phyloP scores from a whole-genome alignment of 2,888 invertebrate genomes.

The Troglohyphantes excavatus region DNA sequence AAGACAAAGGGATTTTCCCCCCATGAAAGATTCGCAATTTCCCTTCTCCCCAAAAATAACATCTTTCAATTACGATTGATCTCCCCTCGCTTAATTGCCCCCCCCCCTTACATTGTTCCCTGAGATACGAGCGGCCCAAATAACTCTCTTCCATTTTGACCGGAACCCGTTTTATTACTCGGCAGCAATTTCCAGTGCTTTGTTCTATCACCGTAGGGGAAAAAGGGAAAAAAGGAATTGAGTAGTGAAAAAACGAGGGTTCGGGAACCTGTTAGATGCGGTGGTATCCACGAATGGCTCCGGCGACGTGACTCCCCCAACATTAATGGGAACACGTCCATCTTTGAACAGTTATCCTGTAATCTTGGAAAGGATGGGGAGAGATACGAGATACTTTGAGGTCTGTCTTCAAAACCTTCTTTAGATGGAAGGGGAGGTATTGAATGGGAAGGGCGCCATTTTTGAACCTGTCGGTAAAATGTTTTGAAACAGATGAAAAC shows the following conservation, averaged over 20 bases:
- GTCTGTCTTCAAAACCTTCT: slow-evolving; percentile 20
- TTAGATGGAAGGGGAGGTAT: background rate
- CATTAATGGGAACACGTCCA: slow-evolving; percentile 70
- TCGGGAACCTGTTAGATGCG: slow-evolving; percentile 55
- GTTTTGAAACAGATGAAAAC: background rate
- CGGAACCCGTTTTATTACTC: slow-evolving; percentile 46
- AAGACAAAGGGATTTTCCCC: slow-evolving; percentile 13
- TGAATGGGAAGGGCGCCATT: background rate
- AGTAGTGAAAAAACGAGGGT: slow-evolving; percentile 8
- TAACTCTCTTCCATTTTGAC: slow-evolving; percentile 57
- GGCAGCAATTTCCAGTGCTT: slow-evolving; percentile 57
- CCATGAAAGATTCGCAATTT: slow-evolving; percentile 3
- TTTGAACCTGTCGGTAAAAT: no score
- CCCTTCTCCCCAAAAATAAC: slow-evolving; percentile 12
- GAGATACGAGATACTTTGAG: slow-evolving; percentile 33
- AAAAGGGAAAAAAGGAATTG: slow-evolving; percentile 48
- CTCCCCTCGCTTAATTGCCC: slow-evolving; percentile 46
- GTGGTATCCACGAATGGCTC: slow-evolving; percentile 44
- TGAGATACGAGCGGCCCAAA: slow-evolving; percentile 60
- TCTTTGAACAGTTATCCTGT: slow-evolving; percentile 67
- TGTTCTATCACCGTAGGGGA: slow-evolving; percentile 47
- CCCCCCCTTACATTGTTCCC: slow-evolving; percentile 47
- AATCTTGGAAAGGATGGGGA: slow-evolving; percentile 41
- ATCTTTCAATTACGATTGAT: slow-evolving; percentile 70
- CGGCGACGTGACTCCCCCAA: slow-evolving; percentile 45